Evolutionary conservation across 2,888 invertebrate species (phyloP), one percentile per base, ranked within the genome.

Genomic region (Leucoma salicis): DNA sequence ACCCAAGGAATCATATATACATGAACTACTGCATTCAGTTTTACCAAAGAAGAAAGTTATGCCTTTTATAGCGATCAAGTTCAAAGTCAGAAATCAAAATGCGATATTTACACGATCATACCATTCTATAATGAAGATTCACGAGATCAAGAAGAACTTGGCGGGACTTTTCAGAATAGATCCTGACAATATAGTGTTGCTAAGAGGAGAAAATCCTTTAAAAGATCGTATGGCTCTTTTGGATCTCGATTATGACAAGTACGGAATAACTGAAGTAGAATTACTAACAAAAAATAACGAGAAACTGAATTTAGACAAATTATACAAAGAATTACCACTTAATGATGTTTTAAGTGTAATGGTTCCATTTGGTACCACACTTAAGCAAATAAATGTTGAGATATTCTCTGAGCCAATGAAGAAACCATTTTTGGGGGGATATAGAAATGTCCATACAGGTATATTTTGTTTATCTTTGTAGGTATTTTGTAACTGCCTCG

Each of bases 381-480:
- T 77, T 2, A 88, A 82, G 53, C 78, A 83, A 57, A 67, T 90
- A 6, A 90, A 87, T 54, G 90, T 90, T 10, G 90, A 90, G 74
- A 75, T 90, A 66, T 88, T 87, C 54, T 79, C 74, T 6, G 74
- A 81, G 14, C 74, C 74, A 0, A 93, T 94, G 25, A 70, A 88
- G 28, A 97, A 97, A 70, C 95, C 96, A 0, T 95, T 93, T 82
- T 79, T 94, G 55, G 96, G 97, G 36, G 97, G 97, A 21, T 97
- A 94, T 79, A 90, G 91, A 46, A 92, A 97, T 75, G 91, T 91
- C 55, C 71, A 90, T 37, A 95, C 94, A 40, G 93, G 94, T 89
- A 73, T 27, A 25, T 25, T 16, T 16, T 16, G 16, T 16, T 16
- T n/a, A n/a, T n/a, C n/a, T n/a, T n/a, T n/a, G n/a, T n/a, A n/a